Evolutionary conservation across 2,797 vertebrate genomes (phyloP), one percentile per base, ranked within the genome.

Genomic region (Acanthornis magna): DNA sequence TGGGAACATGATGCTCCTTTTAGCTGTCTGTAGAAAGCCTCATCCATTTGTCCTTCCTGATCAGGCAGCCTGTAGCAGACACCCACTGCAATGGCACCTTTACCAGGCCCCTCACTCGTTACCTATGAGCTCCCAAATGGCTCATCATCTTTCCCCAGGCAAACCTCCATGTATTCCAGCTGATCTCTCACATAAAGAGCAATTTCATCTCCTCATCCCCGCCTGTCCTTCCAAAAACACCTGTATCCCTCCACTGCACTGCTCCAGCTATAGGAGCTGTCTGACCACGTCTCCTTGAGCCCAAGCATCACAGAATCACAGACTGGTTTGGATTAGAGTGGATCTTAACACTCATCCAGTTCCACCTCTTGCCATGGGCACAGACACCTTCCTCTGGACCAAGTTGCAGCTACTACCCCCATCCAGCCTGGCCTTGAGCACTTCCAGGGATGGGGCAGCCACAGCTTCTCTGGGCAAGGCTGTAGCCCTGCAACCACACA

Each of bases 171-270:
- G 54, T 19, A 25, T 43, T 76, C 36, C 22, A 47, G 60, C 29
- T 80, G 11, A 63, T 76, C 40, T 30, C 3, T 75, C 15, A 5
- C 17, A 2, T 32, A 8, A 1, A 45, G 23, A 36, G 29, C 19
- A 76, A 1, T 26, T 68, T 58, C 4, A 65, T 5, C 20, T 53
- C 18, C 16, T 80, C 0, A 0, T 65, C 21, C 10, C 19, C 26
- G 5, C 21, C 30, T 50, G 21, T 65, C 13, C 50, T 42, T 30
- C 30, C 20, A 30, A 17, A 30, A 57, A 50, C 26, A 21, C 30
- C 11, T 53, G 5, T 61, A 3, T 16, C 27, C 19, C 13, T 68
- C 38, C 18, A 7, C 20, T 29, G 60, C 27, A 43, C 6, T 25
- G 4, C 25, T 79, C 13, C 8, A 42, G 11, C 30, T 60, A 7